phyloP scores from a whole-genome alignment of 2,888 invertebrate genomes.

The Perithous albicinctus region DNA sequence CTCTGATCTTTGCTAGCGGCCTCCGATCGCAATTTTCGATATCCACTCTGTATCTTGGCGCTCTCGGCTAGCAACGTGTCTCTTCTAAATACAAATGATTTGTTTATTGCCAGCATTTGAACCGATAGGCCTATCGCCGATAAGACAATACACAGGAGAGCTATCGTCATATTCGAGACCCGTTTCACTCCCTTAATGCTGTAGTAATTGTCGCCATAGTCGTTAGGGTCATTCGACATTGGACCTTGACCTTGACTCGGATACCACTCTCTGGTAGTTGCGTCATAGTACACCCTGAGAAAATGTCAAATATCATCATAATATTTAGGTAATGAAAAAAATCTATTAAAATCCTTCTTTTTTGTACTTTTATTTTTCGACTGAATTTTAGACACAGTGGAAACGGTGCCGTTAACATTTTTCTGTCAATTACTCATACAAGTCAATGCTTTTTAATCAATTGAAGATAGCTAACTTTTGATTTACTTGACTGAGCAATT shows the following conservation, averaged over 20 bases:
- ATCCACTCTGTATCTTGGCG: slow-evolving; percentile 85
- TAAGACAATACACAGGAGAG: slow-evolving; percentile 86
- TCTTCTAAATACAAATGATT: slow-evolving; percentile 86
- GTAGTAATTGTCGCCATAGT: slow-evolving; percentile 86
- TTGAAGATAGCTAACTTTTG: too few relatives aligned
- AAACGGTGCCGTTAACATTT: too few relatives aligned
- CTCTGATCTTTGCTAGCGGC: slow-evolving; percentile 83
- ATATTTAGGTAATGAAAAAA: neutral
- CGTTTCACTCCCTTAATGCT: slow-evolving; percentile 87
- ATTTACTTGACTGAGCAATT: too few relatives aligned
- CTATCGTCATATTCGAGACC: slow-evolving; percentile 88
- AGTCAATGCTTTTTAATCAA: too few relatives aligned
- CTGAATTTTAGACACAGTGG: too few relatives aligned
- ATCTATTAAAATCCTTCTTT: too few relatives aligned
- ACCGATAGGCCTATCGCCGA: slow-evolving; percentile 87
- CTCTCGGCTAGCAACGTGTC: slow-evolving; percentile 85
- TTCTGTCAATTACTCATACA: too few relatives aligned
- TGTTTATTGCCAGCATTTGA: slow-evolving; percentile 87
- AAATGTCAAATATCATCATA: slow-evolving; percentile 4
- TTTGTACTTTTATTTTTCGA: too few relatives aligned
- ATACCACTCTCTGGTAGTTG: slow-evolving; percentile 1
- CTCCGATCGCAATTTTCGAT: slow-evolving; percentile 86
- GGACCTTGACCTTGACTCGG: neutral
- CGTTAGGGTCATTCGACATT: neutral
- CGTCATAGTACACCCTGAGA: slow-evolving; percentile 55